Evolutionary conservation across 2,797 vertebrate genomes (phyloP).

Genomic region (Glossophaga mutica): DNA sequence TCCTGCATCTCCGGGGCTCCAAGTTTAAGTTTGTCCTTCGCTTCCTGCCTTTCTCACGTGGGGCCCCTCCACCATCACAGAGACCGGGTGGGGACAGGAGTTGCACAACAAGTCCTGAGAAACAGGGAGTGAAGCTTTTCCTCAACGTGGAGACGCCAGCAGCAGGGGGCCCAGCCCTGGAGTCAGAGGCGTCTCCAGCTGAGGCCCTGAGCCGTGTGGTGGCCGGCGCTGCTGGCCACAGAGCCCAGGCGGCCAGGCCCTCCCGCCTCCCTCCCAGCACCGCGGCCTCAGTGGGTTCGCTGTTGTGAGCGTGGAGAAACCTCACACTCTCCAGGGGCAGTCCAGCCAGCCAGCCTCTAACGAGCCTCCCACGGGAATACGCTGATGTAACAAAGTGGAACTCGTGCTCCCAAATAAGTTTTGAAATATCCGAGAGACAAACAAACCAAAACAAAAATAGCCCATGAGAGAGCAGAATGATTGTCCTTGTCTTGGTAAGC

Average conservation of each 20-base stretch:
- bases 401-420: not conserved
- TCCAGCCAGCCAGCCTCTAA: fast-evolving
- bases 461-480: not conserved
- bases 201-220: not conserved
- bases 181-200: not conserved
- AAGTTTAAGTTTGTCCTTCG: not conserved
- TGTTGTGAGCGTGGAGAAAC: fast-evolving
- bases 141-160: fast-evolving
- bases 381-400: not conserved
- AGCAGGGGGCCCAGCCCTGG: not conserved
- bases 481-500: not conserved
- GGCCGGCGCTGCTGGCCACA: fast-evolving
- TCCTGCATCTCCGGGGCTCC: fast-evolving
- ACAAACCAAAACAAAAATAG: not conserved
- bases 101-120: too few relatives aligned
- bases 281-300: fast-evolving
- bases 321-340: fast-evolving
- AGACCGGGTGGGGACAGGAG: not conserved
- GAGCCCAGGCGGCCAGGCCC: not conserved
- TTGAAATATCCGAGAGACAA: not conserved
- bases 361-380: fast-evolving
- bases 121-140: fast-evolving
- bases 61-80: too few relatives aligned
- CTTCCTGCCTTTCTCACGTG: not conserved
- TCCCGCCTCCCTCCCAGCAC: not conserved